A percentile compares a stretch with the other conserved stretches of the same genome.
These are phyloP conservation scores for Drosophila pegasa DNA, from an alignment of 2,888 invertebrate species.

Conservation along the genomic window DNA sequence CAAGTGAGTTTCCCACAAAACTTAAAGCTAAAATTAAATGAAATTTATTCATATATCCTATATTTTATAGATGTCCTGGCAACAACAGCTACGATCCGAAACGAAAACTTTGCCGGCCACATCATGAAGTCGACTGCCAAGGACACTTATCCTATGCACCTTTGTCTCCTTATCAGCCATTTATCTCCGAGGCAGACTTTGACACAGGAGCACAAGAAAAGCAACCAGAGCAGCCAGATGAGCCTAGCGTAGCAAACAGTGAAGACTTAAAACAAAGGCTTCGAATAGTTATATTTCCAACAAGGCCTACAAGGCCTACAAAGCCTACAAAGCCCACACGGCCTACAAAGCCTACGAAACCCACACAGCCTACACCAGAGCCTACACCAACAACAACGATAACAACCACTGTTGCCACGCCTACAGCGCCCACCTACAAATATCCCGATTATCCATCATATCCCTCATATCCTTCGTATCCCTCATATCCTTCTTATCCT, in stretches of 20 bases:
- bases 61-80: constrained; percentile 70
- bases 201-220: constrained; percentile 37
- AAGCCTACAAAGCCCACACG: no score
- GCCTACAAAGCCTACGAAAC: no score
- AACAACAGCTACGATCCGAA: constrained; percentile 68
- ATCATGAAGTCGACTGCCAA: constrained; percentile 60
- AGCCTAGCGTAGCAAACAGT: not conserved
- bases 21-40: no score
- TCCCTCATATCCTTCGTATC: constrained; percentile 19
- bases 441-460: constrained; percentile 12
- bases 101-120: constrained; percentile 67
- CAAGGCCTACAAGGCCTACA: constrained; percentile 15
- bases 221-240: not conserved
- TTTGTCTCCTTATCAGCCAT: constrained; percentile 41
- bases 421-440: constrained; percentile 1
- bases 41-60: not conserved
- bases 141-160: constrained; percentile 63
- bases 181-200: constrained; percentile 18
- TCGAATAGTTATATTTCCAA: constrained; percentile 26
- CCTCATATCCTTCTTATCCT: constrained; percentile 14
- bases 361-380: constrained; percentile 4
- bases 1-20: constrained; percentile 61
- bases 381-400: constrained; percentile 13
- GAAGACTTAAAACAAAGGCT: not conserved
- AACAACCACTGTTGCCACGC: constrained; percentile 16